Evolutionary conservation across 2,888 invertebrate genomes (phyloP).

Genomic region (Sminthurinus aureus): DNA sequence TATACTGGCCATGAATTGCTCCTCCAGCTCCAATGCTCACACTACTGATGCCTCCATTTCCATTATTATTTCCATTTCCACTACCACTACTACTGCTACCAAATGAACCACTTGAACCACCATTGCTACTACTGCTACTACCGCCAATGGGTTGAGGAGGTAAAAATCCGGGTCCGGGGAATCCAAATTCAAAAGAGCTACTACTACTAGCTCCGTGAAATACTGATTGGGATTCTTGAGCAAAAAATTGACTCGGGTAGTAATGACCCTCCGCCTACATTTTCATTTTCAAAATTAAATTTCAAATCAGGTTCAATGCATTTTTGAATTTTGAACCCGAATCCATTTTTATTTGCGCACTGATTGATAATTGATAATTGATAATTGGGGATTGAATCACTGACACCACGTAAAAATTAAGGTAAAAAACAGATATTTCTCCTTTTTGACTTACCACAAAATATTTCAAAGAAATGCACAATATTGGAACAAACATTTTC

Average conservation of each 20-base stretch:
- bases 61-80: not conserved
- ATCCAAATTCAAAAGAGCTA: not conserved
- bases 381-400: too few species aligned
- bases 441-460: slow-evolving; percentile 5
- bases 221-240: slow-evolving; percentile 32
- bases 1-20: slow-evolving; percentile 1
- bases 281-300: not conserved
- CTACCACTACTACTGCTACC: not conserved
- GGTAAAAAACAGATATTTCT: too few species aligned
- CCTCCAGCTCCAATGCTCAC: not conserved
- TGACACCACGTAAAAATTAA: too few species aligned
- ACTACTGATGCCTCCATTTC: not conserved
- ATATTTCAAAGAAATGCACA: slow-evolving; percentile 20
- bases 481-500: slow-evolving; percentile 21
- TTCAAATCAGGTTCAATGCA: too few species aligned
- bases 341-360: too few species aligned
- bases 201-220: slow-evolving; percentile 26
- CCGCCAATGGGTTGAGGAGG: not conserved
- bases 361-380: too few species aligned
- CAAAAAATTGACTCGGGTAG: slow-evolving; percentile 31
- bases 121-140: not conserved
- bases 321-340: too few species aligned
- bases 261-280: slow-evolving; percentile 27
- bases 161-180: not conserved
- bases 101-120: not conserved